phyloP scores from a whole-genome alignment of 2,113 vertebrate genomes.

The Pituophis catenifer region DNA sequence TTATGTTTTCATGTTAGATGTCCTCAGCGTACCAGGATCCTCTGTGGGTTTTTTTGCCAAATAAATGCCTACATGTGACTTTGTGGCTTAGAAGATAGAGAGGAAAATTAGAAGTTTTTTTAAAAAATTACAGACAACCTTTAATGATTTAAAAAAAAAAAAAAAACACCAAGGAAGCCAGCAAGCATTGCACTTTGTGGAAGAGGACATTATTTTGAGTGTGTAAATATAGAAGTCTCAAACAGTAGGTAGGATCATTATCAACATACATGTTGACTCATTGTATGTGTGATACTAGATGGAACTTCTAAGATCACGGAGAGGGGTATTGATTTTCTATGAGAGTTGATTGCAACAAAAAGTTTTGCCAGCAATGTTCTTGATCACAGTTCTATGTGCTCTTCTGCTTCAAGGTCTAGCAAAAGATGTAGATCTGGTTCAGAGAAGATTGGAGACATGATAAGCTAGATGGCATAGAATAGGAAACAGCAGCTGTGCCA shows the following conservation, averaged over 20 bases:
- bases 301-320: not conserved
- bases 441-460: not conserved
- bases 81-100: not conserved
- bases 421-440: not conserved
- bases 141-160: not conserved
- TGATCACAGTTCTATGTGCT: not conserved
- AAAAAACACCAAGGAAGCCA: not conserved
- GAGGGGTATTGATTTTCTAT: not conserved
- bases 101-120: not conserved
- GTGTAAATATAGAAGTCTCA: not conserved
- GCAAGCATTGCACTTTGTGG: not conserved
- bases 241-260: not conserved
- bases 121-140: not conserved
- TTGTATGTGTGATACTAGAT: not conserved
- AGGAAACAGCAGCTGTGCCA: not conserved
- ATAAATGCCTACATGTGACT: not conserved
- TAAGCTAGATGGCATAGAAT: not conserved
- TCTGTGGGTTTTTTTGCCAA: not conserved
- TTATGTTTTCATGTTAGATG: not conserved
- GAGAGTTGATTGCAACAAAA: not conserved
- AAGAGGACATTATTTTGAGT: not conserved
- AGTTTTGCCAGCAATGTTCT: not conserved
- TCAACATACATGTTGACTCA: not conserved
- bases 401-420: not conserved
- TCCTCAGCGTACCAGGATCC: not conserved